Evolutionary conservation across 2,113 vertebrate species (phyloP), one percentile per base, ranked within the genome.

Genomic region (Corythoichthys intestinalis): DNA sequence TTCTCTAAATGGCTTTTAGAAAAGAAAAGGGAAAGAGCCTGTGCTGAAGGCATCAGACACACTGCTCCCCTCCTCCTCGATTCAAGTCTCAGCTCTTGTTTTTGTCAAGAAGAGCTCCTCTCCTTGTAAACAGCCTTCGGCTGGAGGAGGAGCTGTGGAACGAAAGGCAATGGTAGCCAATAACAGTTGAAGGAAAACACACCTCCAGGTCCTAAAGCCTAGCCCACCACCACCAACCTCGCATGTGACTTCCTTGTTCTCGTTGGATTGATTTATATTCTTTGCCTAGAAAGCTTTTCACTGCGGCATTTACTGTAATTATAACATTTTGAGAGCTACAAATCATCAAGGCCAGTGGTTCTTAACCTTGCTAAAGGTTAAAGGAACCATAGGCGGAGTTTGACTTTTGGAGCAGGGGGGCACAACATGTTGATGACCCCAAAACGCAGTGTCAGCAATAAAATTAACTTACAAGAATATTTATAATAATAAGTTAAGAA

Each of bases 101-200:
- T 86, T 86, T 80, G 67, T 77, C 76, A 38, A 54, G 20, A 47
- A 65, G 41, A 71, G 73, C 60, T 68, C 73, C 65, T 87, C 80
- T 83, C 85, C 82, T 81, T 1, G 83, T 90, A 90, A 92, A 92
- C 91, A 93, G 76, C 85, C 77, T 83, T 75, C 69, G 70, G 76
- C 57, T 60, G 70, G 74, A 52, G 86, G 67, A 83, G 83, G 59
- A 69, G 75, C 77, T 78, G 75, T 80, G 34, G 84, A 82, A 76
- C 79, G 4, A 37, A 46, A 46, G n/a, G 41, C 60, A 63, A 28
- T 28, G 20, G 20, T 28, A 28, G 20, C 20, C 20, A 28, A 28
- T 28, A 28, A 28, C 20, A 28, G 17, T 38, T 41, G 59, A 17
- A 38, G 34, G 11, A 61, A 56, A 35, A 8, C 49, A 35, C 48